phyloP scores from a whole-genome alignment of 2,797 vertebrate species.

The Poeciliopsis infans region DNA sequence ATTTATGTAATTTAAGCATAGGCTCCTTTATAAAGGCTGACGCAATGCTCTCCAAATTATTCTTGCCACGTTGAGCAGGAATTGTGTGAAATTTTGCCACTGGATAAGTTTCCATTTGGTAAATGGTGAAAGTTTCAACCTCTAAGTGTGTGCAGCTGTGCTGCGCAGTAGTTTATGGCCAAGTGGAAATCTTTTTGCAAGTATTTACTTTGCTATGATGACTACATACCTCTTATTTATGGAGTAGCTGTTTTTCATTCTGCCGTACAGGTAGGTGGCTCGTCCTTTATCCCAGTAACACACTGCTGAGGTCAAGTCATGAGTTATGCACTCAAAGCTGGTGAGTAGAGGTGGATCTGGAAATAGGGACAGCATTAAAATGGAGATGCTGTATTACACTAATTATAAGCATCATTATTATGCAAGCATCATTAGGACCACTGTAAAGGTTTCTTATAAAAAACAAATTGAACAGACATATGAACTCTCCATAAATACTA shows the following conservation, averaged over 20 bases:
- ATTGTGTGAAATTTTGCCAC: neutral
- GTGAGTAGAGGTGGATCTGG: slow-evolving; percentile 77
- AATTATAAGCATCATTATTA: neutral
- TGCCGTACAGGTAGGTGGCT: slow-evolving; percentile 59
- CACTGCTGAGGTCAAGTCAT: slow-evolving; percentile 70
- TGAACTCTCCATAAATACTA: neutral
- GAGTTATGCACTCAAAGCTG: slow-evolving; percentile 78
- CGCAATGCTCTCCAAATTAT: neutral
- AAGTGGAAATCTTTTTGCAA: neutral
- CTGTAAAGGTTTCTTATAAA: neutral
- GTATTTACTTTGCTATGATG: neutral
- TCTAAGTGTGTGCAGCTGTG: neutral
- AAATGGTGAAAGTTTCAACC: neutral
- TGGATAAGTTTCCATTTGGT: neutral
- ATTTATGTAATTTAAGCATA: neutral
- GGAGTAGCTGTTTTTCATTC: slow-evolving; percentile 55
- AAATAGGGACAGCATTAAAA: neutral
- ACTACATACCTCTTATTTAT: slow-evolving; percentile 75
- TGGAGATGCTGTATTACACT: neutral
- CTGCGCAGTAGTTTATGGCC: neutral
- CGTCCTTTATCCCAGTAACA: slow-evolving; percentile 73
- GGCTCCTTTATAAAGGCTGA: neutral
- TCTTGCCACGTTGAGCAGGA: neutral
- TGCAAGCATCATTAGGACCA: neutral
- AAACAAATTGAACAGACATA: neutral